phyloP scores from a whole-genome alignment of 2,113 vertebrate genomes.

The Todiramphus saurophagus region DNA sequence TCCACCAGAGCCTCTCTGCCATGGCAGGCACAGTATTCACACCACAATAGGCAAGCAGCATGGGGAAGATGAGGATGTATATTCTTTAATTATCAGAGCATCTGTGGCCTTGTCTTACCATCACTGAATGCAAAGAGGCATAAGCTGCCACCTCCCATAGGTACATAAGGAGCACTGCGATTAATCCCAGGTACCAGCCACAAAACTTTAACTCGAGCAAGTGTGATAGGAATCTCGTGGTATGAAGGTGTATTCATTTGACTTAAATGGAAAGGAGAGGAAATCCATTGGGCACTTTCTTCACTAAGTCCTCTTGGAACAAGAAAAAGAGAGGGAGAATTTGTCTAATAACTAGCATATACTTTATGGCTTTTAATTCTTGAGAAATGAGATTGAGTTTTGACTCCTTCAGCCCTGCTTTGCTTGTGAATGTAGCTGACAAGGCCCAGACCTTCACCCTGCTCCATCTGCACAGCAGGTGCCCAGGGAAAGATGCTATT shows the following conservation, averaged over 20 bases:
- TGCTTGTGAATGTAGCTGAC: background rate
- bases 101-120: background rate
- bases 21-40: accelerated
- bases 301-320: background rate
- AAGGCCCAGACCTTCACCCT: background rate
- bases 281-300: background rate
- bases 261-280: background rate
- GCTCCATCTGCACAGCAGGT: accelerated
- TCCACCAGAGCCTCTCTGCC: background rate
- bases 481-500: background rate
- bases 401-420: background rate
- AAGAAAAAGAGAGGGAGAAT: background rate
- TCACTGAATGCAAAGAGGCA: background rate
- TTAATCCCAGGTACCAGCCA: background rate
- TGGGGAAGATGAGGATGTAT: accelerated
- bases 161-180: accelerated
- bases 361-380: background rate
- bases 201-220: background rate
- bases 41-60: accelerated
- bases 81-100: background rate
- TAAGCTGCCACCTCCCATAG: background rate
- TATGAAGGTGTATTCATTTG: background rate
- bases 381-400: background rate
- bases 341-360: background rate
- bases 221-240: background rate